phyloP scores from a whole-genome alignment of 2,113 vertebrate genomes.

The Pseudopipra pipra region DNA sequence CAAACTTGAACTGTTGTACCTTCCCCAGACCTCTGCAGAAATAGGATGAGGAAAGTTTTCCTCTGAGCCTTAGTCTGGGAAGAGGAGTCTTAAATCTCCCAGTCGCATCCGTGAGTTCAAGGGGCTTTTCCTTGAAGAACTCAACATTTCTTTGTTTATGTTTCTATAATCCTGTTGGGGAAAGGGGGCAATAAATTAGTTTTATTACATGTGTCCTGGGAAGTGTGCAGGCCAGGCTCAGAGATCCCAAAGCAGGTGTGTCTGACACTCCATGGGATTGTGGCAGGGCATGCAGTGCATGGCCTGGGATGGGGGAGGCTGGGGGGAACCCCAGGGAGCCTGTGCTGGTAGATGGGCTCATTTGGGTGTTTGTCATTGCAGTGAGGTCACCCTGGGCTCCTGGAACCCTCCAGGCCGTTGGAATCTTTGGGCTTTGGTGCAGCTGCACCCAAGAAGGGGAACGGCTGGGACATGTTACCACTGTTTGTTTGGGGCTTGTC shows the following conservation, averaged over 20 bases:
- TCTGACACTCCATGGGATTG: background rate
- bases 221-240: background rate
- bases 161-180: background rate
- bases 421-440: background rate
- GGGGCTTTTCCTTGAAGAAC: background rate
- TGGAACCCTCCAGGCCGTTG: fast-evolving
- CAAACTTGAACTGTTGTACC: background rate
- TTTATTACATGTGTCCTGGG: background rate
- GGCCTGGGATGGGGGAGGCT: background rate
- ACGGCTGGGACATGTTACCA: fast-evolving
- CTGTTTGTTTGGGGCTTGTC: background rate
- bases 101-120: background rate
- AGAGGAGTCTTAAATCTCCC: background rate
- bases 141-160: slow-evolving; percentile 17
- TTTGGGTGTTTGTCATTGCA: background rate
- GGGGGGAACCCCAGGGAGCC: background rate
- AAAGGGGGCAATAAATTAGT: background rate
- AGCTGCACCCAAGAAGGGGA: background rate
- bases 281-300: fast-evolving
- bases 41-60: background rate
- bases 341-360: background rate
- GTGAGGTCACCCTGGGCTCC: background rate
- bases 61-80: background rate
- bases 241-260: background rate
- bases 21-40: background rate